Base-by-base conservation (phyloP, 35 echinoderm and acorn worm genomes). In the Ptychodera flava region DNA sequence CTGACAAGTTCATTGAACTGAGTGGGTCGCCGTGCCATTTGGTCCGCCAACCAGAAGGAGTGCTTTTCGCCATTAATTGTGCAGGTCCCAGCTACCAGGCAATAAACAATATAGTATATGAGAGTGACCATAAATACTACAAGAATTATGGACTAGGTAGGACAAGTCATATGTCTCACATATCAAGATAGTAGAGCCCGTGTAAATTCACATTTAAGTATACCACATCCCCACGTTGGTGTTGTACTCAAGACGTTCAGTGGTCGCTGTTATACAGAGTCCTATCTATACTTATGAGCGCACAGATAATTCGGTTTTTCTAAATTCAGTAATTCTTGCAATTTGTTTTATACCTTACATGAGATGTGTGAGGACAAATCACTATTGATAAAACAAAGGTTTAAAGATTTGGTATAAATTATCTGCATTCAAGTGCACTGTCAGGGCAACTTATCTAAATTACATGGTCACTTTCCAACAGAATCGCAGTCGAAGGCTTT, bases 41-140 rank as follows among this genome's bases (percentile, higher is more conserved):
- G 30, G 77, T 91, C 37, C 87, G 79, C 31, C 91, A 97, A 79
- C 94, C 94, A 15, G 78, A 89, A 36, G 94, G 94, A 1, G 91
- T 97, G 6, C 81, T 83, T 10, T 93, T 88, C 85, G 94, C 94
- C 22, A 77, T 97, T 31, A 97, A 97, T 79, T 79, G 81, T 16
- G 94, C 88, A 36, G 94, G 94, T 6, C 94, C 91, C 0, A 84
- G 89, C 33, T 93, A 97, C 35, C 76, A 97, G 80, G 88, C 94
- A 1, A 34, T 89, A 12, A 91, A 93, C 33, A 85, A 81, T 28
- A 84, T 91, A 2, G 91, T 93, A 15, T 97, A 88, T 78, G 33
- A 82, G 28, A 89, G 90, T 79, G 90, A 85, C 0, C 81, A 91
- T 76, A 79, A 45, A 15, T 82, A 87, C 14, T 94, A 88, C 76